These are phyloP conservation scores for Eubasilissa splendida DNA, from an alignment of 2,888 invertebrate genomes.

Conservation along the genomic window DNA sequence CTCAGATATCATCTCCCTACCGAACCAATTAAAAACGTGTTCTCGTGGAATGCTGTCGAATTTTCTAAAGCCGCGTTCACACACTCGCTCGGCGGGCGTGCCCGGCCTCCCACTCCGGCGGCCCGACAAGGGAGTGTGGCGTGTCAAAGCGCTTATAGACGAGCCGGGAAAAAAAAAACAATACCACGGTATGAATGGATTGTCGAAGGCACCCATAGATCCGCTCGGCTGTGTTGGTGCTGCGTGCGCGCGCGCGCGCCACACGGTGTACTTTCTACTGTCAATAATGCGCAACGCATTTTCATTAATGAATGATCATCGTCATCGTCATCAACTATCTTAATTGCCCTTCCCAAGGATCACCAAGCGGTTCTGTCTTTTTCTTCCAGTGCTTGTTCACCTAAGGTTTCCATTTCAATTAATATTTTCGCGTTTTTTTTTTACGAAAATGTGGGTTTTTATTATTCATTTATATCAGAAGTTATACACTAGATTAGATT, in stretches of 20 bases:
- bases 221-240: slow-evolving; percentile 39
- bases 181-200: slow-evolving; percentile 46
- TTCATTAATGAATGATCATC: too few species aligned
- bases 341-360: too few species aligned
- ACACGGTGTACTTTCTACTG: not conserved
- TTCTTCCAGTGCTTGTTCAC: too few species aligned
- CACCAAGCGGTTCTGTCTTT: too few species aligned
- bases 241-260: slow-evolving; percentile 61
- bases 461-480: too few species aligned
- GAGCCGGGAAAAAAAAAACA: slow-evolving; percentile 48
- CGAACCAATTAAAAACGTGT: slow-evolving; percentile 55
- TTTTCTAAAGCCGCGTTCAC: slow-evolving; percentile 47
- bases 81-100: slow-evolving; percentile 45
- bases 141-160: slow-evolving; percentile 49
- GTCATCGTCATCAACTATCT: too few species aligned
- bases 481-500: too few species aligned
- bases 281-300: too few species aligned
- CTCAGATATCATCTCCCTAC: slow-evolving; percentile 43
- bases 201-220: slow-evolving; percentile 38
- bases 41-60: slow-evolving; percentile 50
- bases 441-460: too few species aligned
- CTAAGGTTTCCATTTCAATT: too few species aligned
- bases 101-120: slow-evolving; percentile 38
- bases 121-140: slow-evolving; percentile 44
- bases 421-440: too few species aligned